Evolutionary conservation across 2,888 invertebrate genomes (phyloP), one percentile per base, ranked within the genome.

Genomic region (Brassicogethes aeneus): DNA sequence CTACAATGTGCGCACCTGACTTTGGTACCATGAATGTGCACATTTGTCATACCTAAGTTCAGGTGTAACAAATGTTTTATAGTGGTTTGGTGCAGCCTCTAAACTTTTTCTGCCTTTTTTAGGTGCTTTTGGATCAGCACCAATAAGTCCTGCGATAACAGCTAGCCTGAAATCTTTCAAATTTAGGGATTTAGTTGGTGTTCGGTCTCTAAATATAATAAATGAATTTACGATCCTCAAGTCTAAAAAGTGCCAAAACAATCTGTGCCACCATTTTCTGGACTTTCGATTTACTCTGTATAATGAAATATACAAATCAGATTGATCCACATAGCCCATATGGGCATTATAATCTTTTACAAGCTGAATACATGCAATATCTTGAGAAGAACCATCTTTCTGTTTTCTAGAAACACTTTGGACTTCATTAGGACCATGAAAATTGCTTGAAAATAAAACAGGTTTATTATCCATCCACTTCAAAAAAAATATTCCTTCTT

Each of bases 191-290:
- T 10, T 23, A 23, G 23, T 10, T 23, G 23, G 7, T 37, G 2
- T 2, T 12, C 30, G 15, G 10, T 36, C 17, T 41, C 17, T n/a
- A 7, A 23, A 41, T 15, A 41, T 12, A 35, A 32, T 39, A 12
- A 35, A 44, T n/a, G 41, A 30, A 38, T 39, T 42, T 16, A 44
- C 38, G 17, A 39, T 31, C 15, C 37, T 34, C 15, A 42, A 37
- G 33, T 44, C 41, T n/a, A 44, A 14, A 37, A 44, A 44, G 33
- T 44, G 36, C 43, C 40, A 44, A 34, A 44, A 41, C 2, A 44
- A 16, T 7, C 44, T 13, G 10, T 2, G 40, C 41, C 41, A 44
- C 40, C 40, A 40, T 2, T 16, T n/a, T 36, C 15, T 36, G 15
- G 33, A 1, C 34, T 41, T 32, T 44, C 23, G 23, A 23, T 23